Percentiles rank a stretch among this genome's conserved stretches.
phyloP scores from a whole-genome alignment of 2,797 vertebrate genomes.

The Peromyscus attwateri region DNA sequence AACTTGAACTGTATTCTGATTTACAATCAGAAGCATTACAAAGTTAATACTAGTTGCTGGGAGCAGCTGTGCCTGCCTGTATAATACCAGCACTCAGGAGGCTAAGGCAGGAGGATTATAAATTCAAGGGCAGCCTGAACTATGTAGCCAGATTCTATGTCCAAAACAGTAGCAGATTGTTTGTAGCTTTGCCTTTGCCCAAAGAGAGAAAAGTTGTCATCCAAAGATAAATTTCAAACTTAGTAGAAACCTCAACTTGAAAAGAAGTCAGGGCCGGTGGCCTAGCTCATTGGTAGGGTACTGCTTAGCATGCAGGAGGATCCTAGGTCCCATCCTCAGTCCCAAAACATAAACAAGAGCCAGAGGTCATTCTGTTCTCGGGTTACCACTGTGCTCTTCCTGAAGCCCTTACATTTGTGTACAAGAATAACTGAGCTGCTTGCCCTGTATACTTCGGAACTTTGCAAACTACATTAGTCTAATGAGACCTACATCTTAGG shows the following conservation, averaged over 20 bases:
- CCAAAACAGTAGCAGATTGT: conserved; percentile 18
- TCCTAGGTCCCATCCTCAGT: not conserved
- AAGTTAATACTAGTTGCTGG: not conserved
- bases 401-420: conserved; percentile 29
- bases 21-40: conserved; percentile 15
- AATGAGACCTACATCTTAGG: conserved; percentile 5
- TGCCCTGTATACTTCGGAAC: conserved; percentile 19
- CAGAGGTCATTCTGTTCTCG: not conserved
- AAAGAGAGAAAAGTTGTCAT: not conserved
- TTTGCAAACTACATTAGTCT: conserved; percentile 48
- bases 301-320: not conserved
- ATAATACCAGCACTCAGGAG: not conserved
- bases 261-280: not conserved
- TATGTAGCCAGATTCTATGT: not conserved
- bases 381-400: not conserved
- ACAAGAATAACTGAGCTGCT: not conserved
- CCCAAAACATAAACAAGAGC: not conserved
- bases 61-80: not conserved
- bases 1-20: conserved; percentile 47
- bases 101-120: not conserved
- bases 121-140: not conserved
- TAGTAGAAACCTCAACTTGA: not conserved
- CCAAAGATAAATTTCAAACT: not conserved
- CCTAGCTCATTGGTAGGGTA: not conserved
- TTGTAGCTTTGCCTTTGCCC: conserved; percentile 33